Evolutionary conservation across 2,888 invertebrate genomes (phyloP).

Genomic region (Hypomecis atomaria): DNA sequence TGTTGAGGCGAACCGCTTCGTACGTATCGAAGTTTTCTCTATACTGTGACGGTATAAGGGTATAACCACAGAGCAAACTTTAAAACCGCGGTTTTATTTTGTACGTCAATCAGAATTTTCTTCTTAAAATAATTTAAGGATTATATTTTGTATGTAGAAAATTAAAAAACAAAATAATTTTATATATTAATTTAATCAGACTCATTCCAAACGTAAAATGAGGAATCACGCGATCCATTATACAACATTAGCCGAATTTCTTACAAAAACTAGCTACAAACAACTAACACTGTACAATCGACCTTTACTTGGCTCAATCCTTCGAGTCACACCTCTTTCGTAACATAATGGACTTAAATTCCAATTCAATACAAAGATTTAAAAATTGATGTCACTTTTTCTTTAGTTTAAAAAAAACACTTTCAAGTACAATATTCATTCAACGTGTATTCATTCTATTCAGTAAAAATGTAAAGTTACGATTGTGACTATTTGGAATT

Average conservation of each 20-base stretch:
- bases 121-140: too few relatives aligned
- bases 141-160: not conserved
- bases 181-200: constrained; percentile 81
- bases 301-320: constrained; percentile 34
- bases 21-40: too few relatives aligned
- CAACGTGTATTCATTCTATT: not conserved
- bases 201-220: constrained; percentile 82
- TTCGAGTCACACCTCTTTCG: not conserved
- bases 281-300: constrained; percentile 64
- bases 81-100: too few relatives aligned
- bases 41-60: too few relatives aligned
- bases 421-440: not conserved
- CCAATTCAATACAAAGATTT: not conserved
- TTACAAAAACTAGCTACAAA: constrained; percentile 60
- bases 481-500: not conserved
- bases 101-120: too few relatives aligned
- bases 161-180: constrained; percentile 59
- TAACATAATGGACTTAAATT: not conserved
- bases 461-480: not conserved
- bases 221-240: constrained; percentile 68
- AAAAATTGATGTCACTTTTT: too few relatives aligned
- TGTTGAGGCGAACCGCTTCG: too few relatives aligned
- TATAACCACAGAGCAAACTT: too few relatives aligned
- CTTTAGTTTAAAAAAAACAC: not conserved
- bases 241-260: constrained; percentile 64